Conservation (phyloP, 2,113 vertebrate species). For the Sceloporus undulatus region DNA sequence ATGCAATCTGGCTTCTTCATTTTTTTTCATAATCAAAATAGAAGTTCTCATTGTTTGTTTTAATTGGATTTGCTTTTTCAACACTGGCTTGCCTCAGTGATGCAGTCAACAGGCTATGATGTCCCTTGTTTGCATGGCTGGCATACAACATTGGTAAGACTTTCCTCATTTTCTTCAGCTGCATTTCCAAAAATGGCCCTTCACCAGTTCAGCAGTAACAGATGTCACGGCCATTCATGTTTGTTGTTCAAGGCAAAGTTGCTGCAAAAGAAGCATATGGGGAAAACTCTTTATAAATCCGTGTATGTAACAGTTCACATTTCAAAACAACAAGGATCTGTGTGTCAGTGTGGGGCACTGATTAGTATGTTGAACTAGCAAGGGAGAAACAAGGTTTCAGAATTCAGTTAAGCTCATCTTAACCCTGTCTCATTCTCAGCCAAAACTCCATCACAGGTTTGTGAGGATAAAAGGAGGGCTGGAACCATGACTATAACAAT, state of each 20-base stretch:
- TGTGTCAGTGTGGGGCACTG: too few relatives aligned
- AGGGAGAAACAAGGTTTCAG: too few relatives aligned
- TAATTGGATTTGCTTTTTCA: slow-evolving; percentile 60
- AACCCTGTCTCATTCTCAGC: background rate
- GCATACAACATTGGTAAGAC: slow-evolving; percentile 71
- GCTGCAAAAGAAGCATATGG: slow-evolving; percentile 30
- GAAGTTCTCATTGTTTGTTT: slow-evolving; percentile 41
- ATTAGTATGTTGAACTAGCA: too few relatives aligned
- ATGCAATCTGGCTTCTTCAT: slow-evolving; percentile 61
- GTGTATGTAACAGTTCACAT: slow-evolving; percentile 28
- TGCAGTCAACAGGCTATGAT: slow-evolving; percentile 68
- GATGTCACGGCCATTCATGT: background rate
- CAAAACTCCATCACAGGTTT: background rate
- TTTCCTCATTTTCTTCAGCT: slow-evolving; percentile 81
- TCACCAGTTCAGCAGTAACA: slow-evolving; percentile 16
- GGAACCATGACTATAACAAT: too few relatives aligned
- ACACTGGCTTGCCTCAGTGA: slow-evolving; percentile 70
- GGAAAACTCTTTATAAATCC: slow-evolving; percentile 38
- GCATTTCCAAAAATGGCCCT: slow-evolving; percentile 67
- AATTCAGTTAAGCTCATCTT: too few relatives aligned
- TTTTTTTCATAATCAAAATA: slow-evolving; percentile 64
- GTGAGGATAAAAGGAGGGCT: background rate
- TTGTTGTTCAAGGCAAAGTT: slow-evolving; percentile 11
- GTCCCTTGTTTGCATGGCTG: slow-evolving; percentile 54
- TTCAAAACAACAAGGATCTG: background rate